Percentiles rank a stretch among this genome's conserved stretches.
Conservation (phyloP, 2,113 vertebrate genomes). For the Lophochroa leadbeateri region DNA sequence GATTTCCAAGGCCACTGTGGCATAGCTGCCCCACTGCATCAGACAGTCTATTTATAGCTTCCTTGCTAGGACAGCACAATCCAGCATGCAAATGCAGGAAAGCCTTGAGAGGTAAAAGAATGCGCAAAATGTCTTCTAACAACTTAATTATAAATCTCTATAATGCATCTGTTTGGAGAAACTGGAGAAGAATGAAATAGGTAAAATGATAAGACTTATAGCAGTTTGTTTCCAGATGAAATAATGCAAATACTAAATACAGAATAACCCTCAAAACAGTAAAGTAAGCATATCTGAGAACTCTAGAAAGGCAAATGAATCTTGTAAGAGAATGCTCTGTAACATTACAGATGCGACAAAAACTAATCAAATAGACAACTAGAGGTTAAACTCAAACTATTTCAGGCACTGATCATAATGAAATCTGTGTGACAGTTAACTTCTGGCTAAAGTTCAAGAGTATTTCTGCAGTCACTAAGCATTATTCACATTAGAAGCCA, state of each 20-base stretch:
- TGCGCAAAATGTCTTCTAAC: slow-evolving; percentile 34
- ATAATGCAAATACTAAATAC: not conserved
- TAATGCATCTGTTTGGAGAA: not conserved
- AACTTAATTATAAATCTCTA: not conserved
- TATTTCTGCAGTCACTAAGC: not conserved
- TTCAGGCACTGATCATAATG: not conserved
- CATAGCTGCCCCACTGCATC: slow-evolving; percentile 69
- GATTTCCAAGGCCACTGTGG: slow-evolving; percentile 74
- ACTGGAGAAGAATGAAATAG: not conserved
- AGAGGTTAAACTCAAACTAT: not conserved
- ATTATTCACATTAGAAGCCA: not conserved
- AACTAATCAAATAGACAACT: not conserved
- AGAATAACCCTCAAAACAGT: not conserved
- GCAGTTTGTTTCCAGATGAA: not conserved
- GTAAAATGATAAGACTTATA: not conserved
- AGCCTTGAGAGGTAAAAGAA: slow-evolving; percentile 42
- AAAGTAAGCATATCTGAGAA: not conserved
- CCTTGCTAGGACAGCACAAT: slow-evolving; percentile 67
- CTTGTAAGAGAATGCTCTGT: not conserved
- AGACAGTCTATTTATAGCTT: slow-evolving; percentile 71
- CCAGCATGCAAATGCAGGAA: slow-evolving; percentile 48
- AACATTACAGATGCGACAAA: not conserved
- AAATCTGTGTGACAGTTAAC: not conserved
- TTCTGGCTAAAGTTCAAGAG: slow-evolving; percentile 8
- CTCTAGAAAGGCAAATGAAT: not conserved